Conservation (phyloP, 1,140 invertebrate species). For the Cepaea nemoralis region DNA sequence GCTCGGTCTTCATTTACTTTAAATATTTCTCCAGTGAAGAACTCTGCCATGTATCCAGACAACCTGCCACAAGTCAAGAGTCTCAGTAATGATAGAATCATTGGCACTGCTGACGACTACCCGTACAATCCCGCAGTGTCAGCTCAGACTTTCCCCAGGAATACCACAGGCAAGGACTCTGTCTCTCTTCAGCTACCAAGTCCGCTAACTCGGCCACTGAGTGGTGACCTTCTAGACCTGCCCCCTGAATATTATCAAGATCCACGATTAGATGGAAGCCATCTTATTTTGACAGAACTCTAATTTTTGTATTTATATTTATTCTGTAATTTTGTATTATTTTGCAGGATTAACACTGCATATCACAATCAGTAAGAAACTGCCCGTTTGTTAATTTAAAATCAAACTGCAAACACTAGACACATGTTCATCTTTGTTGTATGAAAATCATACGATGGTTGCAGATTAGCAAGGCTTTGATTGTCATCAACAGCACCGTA, state of each 20-base stretch:
- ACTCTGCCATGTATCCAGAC: not conserved
- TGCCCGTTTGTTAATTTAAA: too few species aligned
- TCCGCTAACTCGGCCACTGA: not conserved
- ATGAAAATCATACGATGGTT: too few species aligned
- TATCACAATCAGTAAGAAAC: too few species aligned
- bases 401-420: too few species aligned
- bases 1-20: not conserved
- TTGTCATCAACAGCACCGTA: too few species aligned
- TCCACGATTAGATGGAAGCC: not conserved
- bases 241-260: constrained; percentile 6
- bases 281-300: not conserved
- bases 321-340: too few species aligned
- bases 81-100: not conserved
- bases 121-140: not conserved
- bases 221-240: constrained; percentile 1
- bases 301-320: too few species aligned
- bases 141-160: not conserved
- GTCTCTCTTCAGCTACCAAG: not conserved
- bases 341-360: too few species aligned
- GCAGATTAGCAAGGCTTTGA: too few species aligned
- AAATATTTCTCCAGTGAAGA: not conserved
- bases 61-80: not conserved
- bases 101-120: not conserved
- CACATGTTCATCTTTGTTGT: too few species aligned
- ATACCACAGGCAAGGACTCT: not conserved